phyloP scores from a whole-genome alignment of 1,140 invertebrate genomes.

The Geopemphigus sp. region DNA sequence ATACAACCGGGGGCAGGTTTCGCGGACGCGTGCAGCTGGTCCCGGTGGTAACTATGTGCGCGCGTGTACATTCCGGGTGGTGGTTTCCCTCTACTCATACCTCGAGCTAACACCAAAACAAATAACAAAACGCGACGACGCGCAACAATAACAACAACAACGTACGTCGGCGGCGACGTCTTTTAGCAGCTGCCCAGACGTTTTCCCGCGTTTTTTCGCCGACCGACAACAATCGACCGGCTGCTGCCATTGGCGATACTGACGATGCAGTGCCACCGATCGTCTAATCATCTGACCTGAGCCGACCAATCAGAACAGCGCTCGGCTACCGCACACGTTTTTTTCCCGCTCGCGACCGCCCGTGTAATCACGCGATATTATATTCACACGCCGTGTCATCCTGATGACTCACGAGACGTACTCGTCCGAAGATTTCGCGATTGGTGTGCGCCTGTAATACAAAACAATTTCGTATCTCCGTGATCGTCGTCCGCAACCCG shows the following conservation, averaged over 20 bases:
- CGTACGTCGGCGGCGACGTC: neutral
- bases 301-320: neutral
- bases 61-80: too few relatives aligned
- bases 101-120: neutral
- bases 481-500: neutral
- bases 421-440: too few relatives aligned
- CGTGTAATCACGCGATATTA: neutral
- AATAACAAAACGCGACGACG: neutral
- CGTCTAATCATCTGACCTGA: neutral
- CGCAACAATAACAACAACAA: conserved; percentile 1
- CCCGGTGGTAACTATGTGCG: too few relatives aligned
- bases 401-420: too few relatives aligned
- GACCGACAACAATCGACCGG: neutral
- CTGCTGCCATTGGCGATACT: neutral
- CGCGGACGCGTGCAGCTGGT: neutral
- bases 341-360: neutral
- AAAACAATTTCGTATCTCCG: too few relatives aligned
- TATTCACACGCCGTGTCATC: too few relatives aligned
- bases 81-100: neutral
- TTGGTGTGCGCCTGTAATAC: too few relatives aligned
- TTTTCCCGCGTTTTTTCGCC: conserved; percentile 24
- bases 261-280: neutral
- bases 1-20: conserved; percentile 1
- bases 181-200: too few relatives aligned
- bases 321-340: too few relatives aligned